Evolutionary conservation across 2,797 vertebrate genomes (phyloP), one percentile per base, ranked within the genome.

Genomic region (Fringilla coelebs): DNA sequence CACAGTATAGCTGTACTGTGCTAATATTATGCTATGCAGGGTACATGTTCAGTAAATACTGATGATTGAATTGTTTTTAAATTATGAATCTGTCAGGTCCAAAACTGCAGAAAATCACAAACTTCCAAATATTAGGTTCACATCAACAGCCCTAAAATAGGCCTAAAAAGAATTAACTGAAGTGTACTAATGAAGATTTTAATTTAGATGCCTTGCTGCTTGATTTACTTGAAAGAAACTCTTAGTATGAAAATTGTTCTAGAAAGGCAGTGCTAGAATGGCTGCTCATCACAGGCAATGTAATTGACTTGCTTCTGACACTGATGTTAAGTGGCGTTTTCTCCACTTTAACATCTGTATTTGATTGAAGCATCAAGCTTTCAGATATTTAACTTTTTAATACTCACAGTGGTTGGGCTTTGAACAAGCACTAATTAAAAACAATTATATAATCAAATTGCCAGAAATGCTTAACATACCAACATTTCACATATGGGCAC

Each of bases 381-480:
- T 73, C 48, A 76, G 60, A 82, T 79, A 88, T 26, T 91, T 84
- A 48, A 81, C 31, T 79, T 94, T 89, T 85, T 74, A 89, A 71
- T 49, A 65, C 32, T 89, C 57, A 61, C 78, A 62, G 14, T 68
- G 32, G 54, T 45, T 65, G 38, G 46, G 46, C 51, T 93, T 89
- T 90, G 74, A 93, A 84, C 10, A 79, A 84, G 60, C 32, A 60
- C 40, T 76, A 91, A 91, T 91, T 85, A 79, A 89, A 94, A 94
- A 18, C 22, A 73, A 67, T 67, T 94, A 87, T 11, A 74, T 79
- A 91, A 94, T 90, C 63, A 85, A 82, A 81, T 49, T 79, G 25
- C 55, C 74, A 91, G 57, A 91, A 89, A 88, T 63, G 41, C 28
- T 85, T 89, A 85, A 66, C 63, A 63, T 40, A 62, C 24, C 12